A percentile compares a stretch with the other conserved stretches of the same genome.
phyloP scores from a whole-genome alignment of 2,888 invertebrate genomes.

The Rhimphoctona megacephalus region DNA sequence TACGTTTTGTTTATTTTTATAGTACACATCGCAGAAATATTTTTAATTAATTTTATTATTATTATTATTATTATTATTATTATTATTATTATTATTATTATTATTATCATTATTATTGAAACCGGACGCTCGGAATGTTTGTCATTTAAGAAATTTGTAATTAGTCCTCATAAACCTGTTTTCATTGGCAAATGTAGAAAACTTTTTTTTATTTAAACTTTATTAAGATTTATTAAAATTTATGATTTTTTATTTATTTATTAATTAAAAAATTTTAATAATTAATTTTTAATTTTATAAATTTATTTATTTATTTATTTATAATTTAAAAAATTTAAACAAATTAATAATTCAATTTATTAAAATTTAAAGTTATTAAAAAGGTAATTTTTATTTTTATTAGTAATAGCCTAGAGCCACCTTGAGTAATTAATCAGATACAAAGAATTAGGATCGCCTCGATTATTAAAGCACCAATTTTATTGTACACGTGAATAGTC shows the following conservation, averaged over 20 bases:
- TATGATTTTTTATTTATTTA: too few relatives aligned
- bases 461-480: slow-evolving; percentile 7
- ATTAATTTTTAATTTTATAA: too few relatives aligned
- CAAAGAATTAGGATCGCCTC: not conserved
- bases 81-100: too few relatives aligned
- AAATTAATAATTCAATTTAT: too few relatives aligned
- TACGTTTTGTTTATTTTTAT: not conserved
- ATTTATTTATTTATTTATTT: too few relatives aligned
- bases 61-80: too few relatives aligned
- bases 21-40: too few relatives aligned
- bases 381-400: not conserved
- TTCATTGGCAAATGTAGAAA: not conserved
- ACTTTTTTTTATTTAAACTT: too few relatives aligned
- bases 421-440: not conserved
- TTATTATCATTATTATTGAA: not conserved
- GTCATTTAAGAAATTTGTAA: not conserved
- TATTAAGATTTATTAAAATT: too few relatives aligned
- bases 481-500: not conserved
- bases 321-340: too few relatives aligned
- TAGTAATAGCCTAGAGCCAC: not conserved
- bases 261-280: too few relatives aligned
- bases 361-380: too few relatives aligned
- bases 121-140: not conserved
- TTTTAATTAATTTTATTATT: not conserved
- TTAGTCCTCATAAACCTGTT: not conserved